Evolutionary conservation across 1,140 invertebrate genomes (phyloP), one percentile per base, ranked within the genome.

Genomic region (Macrosteles quadrilineatus): DNA sequence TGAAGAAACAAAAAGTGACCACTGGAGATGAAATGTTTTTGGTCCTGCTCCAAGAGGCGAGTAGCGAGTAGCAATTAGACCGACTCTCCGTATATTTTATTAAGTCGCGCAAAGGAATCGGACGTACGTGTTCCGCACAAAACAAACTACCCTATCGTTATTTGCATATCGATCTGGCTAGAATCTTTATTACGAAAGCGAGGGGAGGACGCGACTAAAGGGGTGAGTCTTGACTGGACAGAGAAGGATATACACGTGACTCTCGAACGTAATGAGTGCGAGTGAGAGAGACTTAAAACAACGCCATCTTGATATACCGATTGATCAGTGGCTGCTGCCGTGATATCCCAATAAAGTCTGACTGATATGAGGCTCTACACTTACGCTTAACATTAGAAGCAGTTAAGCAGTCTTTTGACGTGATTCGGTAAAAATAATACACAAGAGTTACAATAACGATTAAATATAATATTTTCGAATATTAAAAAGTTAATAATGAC

Each of bases 101-200:
- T 59, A 59, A 59, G 55, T 59, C 55, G 12, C 55, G 55, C 55
- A 59, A 59, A 59, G 55, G 55, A 59, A 31, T 43, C 63, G 63
- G 9, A 32, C 68, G 36, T 63, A 69, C 68, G 53, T 69, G 68
- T 69, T 59, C 57, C 59, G 68, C 65, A 53, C 68, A 64, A 69
- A 74, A 72, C 71, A 74, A 72, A 73, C 69, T 53, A 68, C 71
- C 74, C 70, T 67, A 73, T 71, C 67, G 73, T 73, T 71, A 75
- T 74, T 72, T 74, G 69, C 73, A 72, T 72, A 74, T 74, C 67
- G 73, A 73, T 75, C 71, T 68, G 73, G 40, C 55, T 62, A 70
- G 66, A 73, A 71, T 70, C 72, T 71, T 73, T 70, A 72, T 72
- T 73, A 72, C 71, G 70, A 59, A 69, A 50, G 55, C 68, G 50